Evolutionary conservation across 2,113 vertebrate genomes (phyloP).

Genomic region (Vulpes vulpes): DNA sequence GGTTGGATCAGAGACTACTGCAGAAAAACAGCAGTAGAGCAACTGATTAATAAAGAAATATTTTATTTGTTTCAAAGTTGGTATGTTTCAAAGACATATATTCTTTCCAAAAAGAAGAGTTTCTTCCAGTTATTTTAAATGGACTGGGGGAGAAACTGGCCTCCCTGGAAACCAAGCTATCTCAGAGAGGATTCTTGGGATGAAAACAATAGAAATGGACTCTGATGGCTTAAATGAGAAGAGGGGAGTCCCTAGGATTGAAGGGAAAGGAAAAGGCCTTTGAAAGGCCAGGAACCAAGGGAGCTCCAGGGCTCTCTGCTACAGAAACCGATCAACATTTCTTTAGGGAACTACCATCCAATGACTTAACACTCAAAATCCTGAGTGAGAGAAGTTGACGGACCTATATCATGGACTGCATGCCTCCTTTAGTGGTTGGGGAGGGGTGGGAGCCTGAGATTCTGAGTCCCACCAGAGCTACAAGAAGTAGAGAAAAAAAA

Average conservation of each 20-base stretch:
- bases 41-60: neutral
- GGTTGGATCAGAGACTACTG: neutral
- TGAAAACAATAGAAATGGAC: constrained; percentile 48
- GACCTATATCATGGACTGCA: neutral
- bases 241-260: neutral
- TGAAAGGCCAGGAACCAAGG: neutral
- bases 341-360: neutral
- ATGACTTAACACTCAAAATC: neutral
- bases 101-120: constrained; percentile 18
- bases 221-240: constrained; percentile 24
- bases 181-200: neutral
- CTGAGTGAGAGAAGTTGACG: neutral
- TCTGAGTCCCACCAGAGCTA: neutral
- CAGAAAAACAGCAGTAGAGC: neutral
- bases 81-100: neutral
- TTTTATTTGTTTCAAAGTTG: constrained; percentile 40
- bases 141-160: neutral
- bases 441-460: neutral
- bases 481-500: neutral
- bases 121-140: constrained; percentile 34
- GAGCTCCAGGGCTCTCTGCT: neutral
- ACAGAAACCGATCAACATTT: neutral
- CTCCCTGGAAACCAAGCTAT: neutral
- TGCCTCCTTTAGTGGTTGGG: neutral
- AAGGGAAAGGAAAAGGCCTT: neutral